Base-by-base conservation (phyloP, 2,797 vertebrate species). In the Parauchenoglanis ngamensis region DNA sequence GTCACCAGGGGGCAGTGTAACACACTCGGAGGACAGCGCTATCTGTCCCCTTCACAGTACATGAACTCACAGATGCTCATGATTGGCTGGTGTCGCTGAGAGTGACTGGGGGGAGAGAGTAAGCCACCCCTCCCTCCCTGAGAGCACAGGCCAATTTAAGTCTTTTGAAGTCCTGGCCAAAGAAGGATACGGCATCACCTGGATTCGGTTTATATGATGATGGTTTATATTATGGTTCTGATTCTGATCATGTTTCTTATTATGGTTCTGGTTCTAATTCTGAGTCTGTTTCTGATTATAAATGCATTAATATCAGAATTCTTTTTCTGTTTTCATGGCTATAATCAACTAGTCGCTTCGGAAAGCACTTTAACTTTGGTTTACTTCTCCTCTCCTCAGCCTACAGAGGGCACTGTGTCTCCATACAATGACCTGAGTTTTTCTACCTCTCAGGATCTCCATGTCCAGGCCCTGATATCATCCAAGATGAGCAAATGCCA, bases 391-490 rank as follows among this genome's bases (percentile, higher is more conserved):
- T 61, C 23, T 49, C 15, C 70, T 61, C 15, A 31, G 5, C 63
- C 90, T 73, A 87, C 56, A 91, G 90, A 89, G 87, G 90, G 90
- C 87, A 83, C 68, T 90, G 84, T 90, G 84, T 59, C 75, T 88
- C 86, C 73, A 87, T 21, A n/a, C 44, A 88, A 63, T 5, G 0
- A 28, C 49, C 44, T 6, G 5, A 56, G 7, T 4, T 0, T 1
- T 28, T 56, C 79, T 63, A 78, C 21, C 72, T n/a, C 67, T 49
- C 54, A 10, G 52, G 1, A 40, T 81, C 78, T 82, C 35, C 1
- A 2, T 7, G 12, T 56, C 46, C 85, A 86, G 61, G 46, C 44
- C 54, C 28, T 79, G 31, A 23, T 83, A 21, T 68, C 61, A 12
- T 7, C 6, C 23, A 67, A 59, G 46, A 79, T 54, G 35, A 78